These are phyloP conservation scores for Aleiodes testaceus DNA, from an alignment of 2,888 invertebrate species.

Conservation along the genomic window DNA sequence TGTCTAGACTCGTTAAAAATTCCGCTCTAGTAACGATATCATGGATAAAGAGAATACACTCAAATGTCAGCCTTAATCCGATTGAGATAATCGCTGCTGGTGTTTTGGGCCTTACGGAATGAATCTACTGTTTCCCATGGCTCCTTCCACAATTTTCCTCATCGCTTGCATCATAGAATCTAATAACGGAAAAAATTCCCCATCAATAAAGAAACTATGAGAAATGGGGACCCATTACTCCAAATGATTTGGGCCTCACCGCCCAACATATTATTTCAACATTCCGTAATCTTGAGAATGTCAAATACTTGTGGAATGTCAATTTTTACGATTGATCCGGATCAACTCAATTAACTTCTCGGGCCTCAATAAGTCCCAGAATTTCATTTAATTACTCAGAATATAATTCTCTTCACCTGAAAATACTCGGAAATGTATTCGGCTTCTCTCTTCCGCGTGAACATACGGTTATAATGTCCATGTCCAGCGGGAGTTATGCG, in stretches of 20 bases:
- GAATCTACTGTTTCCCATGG: too few relatives aligned
- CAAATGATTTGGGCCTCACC: not conserved
- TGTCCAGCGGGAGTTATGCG: constrained; percentile 55
- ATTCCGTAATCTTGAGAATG: constrained; percentile 6
- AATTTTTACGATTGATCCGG: constrained; percentile 29
- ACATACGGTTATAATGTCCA: constrained; percentile 41
- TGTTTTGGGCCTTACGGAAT: too few relatives aligned
- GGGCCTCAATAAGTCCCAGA: not conserved
- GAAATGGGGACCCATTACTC: constrained; percentile 20
- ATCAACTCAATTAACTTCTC: not conserved
- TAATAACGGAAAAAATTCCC: not conserved
- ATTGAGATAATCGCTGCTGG: too few relatives aligned
- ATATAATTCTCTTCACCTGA: not conserved
- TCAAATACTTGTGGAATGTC: constrained; percentile 2
- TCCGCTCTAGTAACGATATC: too few relatives aligned
- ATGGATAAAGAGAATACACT: too few relatives aligned
- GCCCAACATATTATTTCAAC: constrained; percentile 17
- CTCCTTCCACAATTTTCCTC: too few relatives aligned
- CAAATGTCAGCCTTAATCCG: too few relatives aligned
- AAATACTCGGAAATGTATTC: not conserved
- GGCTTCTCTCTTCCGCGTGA: constrained; percentile 27
- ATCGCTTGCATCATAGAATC: too few relatives aligned
- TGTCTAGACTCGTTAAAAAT: not conserved
- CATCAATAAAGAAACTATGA: constrained; percentile 16
- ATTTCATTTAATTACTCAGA: not conserved